phyloP scores from a whole-genome alignment of 2,113 vertebrate species.

The Oncorhynchus mykiss region DNA sequence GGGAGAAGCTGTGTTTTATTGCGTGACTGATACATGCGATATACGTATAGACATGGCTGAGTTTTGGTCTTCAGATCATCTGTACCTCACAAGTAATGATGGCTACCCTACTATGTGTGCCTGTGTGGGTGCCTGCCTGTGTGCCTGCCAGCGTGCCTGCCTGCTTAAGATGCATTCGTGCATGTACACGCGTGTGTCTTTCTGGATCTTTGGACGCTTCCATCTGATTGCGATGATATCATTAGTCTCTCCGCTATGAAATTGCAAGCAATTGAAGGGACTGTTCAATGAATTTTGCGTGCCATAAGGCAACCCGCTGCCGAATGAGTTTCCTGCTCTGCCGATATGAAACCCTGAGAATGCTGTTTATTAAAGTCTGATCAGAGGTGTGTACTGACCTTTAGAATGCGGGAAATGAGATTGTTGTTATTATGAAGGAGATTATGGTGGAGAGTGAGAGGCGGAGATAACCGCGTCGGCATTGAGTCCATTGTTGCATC shows the following conservation, averaged over 20 bases:
- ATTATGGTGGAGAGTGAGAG: conserved; percentile 60
- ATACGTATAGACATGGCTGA: conserved; percentile 46
- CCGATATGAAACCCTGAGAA: conserved; percentile 75
- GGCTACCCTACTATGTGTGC: too few relatives aligned
- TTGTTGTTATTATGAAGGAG: conserved; percentile 77
- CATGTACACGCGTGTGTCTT: neutral
- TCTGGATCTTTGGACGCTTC: conserved; percentile 16
- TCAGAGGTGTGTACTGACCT: conserved; percentile 78
- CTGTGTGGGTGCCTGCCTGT: neutral
- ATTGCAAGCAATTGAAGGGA: conserved; percentile 72
- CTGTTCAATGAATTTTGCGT: conserved; percentile 68
- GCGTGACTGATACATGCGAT: neutral
- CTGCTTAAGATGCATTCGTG: neutral
- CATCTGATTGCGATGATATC: conserved; percentile 43
- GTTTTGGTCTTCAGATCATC: conserved; percentile 8
- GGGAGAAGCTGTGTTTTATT: conserved; percentile 24
- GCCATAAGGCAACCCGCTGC: conserved; percentile 38
- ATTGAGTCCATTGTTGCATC: conserved; percentile 63
- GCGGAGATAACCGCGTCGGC: conserved; percentile 46
- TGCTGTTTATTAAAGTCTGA: conserved; percentile 79
- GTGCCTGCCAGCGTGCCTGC: too few relatives aligned
- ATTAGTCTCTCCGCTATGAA: conserved; percentile 68
- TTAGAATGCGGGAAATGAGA: conserved; percentile 78
- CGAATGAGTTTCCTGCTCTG: conserved; percentile 66
- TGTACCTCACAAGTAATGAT: neutral